A percentile compares a stretch with the other conserved stretches of the same genome.
Evolutionary conservation across 2,797 vertebrate species (phyloP).

Genomic region (Lagodon rhomboides): DNA sequence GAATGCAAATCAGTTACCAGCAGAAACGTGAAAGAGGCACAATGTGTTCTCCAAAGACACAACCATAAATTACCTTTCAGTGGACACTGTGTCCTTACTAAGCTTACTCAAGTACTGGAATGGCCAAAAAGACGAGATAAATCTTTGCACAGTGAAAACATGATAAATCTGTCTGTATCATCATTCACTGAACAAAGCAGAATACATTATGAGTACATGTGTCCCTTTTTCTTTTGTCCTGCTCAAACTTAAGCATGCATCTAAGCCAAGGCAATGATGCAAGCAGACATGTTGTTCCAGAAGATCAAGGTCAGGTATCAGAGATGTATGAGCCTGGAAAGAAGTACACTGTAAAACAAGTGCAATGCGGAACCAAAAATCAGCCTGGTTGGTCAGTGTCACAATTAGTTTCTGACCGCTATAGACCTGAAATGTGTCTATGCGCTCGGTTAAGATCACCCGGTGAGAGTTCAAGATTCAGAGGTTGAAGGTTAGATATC

Average conservation of each 20-base stretch:
- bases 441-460: not conserved
- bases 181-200: constrained; percentile 9
- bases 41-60: constrained; percentile 29
- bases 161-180: not conserved
- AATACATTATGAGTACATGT: not conserved
- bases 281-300: not conserved
- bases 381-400: not conserved
- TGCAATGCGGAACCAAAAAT: not conserved
- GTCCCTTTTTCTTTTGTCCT: constrained; percentile 22
- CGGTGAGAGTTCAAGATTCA: constrained; percentile 41
- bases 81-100: not conserved
- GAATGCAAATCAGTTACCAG: constrained; percentile 30
- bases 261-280: constrained; percentile 25
- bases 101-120: constrained; percentile 14
- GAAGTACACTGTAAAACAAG: not conserved
- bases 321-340: not conserved
- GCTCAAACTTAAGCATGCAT: constrained; percentile 47
- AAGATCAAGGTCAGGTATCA: not conserved
- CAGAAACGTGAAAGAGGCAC: constrained; percentile 48
- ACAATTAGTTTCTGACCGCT: constrained; percentile 13
- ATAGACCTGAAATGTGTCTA: constrained; percentile 4
- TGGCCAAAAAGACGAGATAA: not conserved
- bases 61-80: constrained; percentile 4
- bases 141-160: constrained; percentile 31
- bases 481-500: constrained; percentile 20